Evolutionary conservation across 2,113 vertebrate species (phyloP).

Genomic region (Corydoras maculifer): DNA sequence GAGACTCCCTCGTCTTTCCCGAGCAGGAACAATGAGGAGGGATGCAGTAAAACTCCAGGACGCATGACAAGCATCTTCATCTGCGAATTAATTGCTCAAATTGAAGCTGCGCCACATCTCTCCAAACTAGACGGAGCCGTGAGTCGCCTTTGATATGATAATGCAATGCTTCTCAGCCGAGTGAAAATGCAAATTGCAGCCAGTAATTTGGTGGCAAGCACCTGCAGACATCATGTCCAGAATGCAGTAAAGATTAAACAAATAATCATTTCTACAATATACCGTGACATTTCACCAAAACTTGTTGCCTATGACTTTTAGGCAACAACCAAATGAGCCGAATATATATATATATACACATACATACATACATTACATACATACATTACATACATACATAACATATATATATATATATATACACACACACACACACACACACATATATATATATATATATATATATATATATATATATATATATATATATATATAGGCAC

Average conservation of each 20-base stretch:
- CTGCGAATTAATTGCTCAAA: slow-evolving; percentile 99
- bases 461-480: no score
- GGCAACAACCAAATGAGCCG: no score
- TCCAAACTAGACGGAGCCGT: slow-evolving; percentile 93
- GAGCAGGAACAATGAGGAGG: slow-evolving; percentile 81
- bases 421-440: no score
- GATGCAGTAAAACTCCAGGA: slow-evolving; percentile 82
- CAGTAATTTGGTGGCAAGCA: slow-evolving; percentile 99
- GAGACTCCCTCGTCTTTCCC: slow-evolving; percentile 61
- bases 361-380: no score
- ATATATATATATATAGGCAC: no score
- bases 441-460: no score
- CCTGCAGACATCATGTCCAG: slow-evolving; percentile 87
- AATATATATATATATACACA: no score
- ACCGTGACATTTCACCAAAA: not conserved
- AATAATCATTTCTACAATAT: slow-evolving; percentile 12
- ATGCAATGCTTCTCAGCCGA: slow-evolving; percentile 98
- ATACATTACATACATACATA: no score
- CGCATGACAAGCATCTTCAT: slow-evolving; percentile 96
- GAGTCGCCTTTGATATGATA: slow-evolving; percentile 99
- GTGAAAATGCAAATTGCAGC: slow-evolving; percentile 94
- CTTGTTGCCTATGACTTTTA: no score
- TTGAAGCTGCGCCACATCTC: slow-evolving; percentile 99
- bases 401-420: no score
- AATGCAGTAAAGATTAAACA: not conserved